A percentile compares a stretch with the other conserved stretches of the same genome.
Conservation (phyloP, 30 jellyfish, hydroid and myxozoan genomes). For the Chrysaora quinquecirrha region DNA sequence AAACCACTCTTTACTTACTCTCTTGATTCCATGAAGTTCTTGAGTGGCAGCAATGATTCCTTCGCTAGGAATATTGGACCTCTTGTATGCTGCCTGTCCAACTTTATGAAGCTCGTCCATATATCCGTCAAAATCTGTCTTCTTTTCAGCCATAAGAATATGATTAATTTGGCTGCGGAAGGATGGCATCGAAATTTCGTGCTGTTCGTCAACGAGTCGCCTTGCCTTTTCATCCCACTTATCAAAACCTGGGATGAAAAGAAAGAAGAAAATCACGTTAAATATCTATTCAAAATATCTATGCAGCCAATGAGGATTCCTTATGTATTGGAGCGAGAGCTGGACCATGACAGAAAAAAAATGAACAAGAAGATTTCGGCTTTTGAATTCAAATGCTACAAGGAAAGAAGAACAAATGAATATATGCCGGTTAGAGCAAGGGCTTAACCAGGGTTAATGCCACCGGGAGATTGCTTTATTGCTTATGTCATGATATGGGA, state of each 20-base stretch:
- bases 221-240: slow-evolving; percentile 40
- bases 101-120: slow-evolving; percentile 41
- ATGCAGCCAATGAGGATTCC: no score
- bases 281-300: no score
- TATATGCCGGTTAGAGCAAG: no score
- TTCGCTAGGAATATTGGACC: slow-evolving; percentile 34
- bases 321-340: no score
- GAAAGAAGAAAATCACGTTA: no score
- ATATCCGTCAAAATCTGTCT: slow-evolving; percentile 16
- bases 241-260: slow-evolving; percentile 24
- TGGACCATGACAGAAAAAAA: no score
- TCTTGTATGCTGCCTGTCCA: slow-evolving; percentile 52
- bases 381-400: no score
- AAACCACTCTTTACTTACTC: slow-evolving; percentile 20
- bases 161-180: slow-evolving; percentile 48
- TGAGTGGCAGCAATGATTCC: slow-evolving; percentile 28
- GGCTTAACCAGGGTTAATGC: no score
- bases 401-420: no score
- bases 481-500: no score
- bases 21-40: slow-evolving; percentile 34
- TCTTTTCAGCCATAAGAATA: slow-evolving; percentile 36
- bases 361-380: no score
- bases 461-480: no score
- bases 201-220: slow-evolving; percentile 13
- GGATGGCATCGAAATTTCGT: slow-evolving; percentile 6